Evolutionary conservation across 2,113 vertebrate species (phyloP), one percentile per base, ranked within the genome.

Genomic region (Prochilodus magdalenae): DNA sequence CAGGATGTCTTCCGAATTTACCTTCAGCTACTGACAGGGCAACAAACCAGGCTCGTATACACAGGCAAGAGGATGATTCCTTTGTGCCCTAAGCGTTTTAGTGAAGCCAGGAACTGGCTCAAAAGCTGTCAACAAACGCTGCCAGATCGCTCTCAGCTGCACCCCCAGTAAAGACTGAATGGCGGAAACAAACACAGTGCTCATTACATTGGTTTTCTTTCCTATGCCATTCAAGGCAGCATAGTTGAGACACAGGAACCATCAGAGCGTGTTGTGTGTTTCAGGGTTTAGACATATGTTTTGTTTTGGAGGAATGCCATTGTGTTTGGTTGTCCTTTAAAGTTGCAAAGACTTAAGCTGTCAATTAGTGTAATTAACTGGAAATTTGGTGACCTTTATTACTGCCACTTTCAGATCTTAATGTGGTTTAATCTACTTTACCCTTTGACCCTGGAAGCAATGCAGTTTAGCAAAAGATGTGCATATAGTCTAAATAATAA

Each of bases 1-100:
- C 93, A 93, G 91, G 88, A 87, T 92, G 92, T 93, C 92, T 93
- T 94, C 91, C 87, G 90, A 91, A 92, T 91, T 94, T 93, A 92
- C 91, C 91, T 94, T 93, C 90, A 93, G 87, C 91, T 91, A 62
- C 90, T 93, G 93, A 92, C 92, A 94, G 92, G 84, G 82, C 90
- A 87, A 70, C 87, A 86, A 91, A 89, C 90, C 83, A 88, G 90
- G 89, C 88, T 88, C 75, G 77, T 86, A 87, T 86, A 91, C 88
- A 71, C 83, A 86, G 89, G 91, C 85, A 87, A 89, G 87, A 87
- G 89, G 88, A 88, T 89, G 86, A 88, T 86, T 89, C 88, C 90
- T 93, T 93, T 91, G 91, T 92, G 91, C 93, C 91, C 90, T 93
- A 89, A 94, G 92, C 92, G 86, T 92, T 94, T 93, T 90, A 88